Percentiles rank a stretch among this genome's conserved stretches.
Conservation (phyloP, 2,888 invertebrate genomes). For the Pterobdella sp. region DNA sequence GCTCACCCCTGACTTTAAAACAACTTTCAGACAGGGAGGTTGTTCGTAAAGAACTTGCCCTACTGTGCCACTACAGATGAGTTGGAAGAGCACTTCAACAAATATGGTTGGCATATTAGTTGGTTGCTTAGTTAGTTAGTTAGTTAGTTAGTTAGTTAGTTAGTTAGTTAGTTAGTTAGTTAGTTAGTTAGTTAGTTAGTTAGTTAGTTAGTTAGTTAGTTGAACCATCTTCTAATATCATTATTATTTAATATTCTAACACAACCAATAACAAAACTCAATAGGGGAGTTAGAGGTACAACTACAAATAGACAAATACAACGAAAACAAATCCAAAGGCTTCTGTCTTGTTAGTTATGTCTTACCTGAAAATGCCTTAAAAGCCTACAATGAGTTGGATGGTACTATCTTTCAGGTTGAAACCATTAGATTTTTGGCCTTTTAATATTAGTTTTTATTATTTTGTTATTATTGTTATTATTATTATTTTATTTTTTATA, state of each 20-base stretch:
- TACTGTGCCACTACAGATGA: slow-evolving; percentile 79
- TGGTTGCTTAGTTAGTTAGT: too few species aligned
- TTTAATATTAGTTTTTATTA: background rate
- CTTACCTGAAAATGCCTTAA: slow-evolving; percentile 87
- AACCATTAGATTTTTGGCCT: background rate
- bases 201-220: too few species aligned
- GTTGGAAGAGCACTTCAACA: slow-evolving; percentile 70
- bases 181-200: too few species aligned
- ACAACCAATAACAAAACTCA: too few species aligned
- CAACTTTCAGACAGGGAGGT: slow-evolving; percentile 64
- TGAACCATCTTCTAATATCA: too few species aligned
- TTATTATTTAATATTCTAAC: too few species aligned
- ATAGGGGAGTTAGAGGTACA: slow-evolving; percentile 61
- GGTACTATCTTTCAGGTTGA: slow-evolving; percentile 72
- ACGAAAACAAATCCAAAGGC: slow-evolving; percentile 72
- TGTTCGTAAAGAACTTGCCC: slow-evolving; percentile 82
- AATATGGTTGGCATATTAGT: slow-evolving; percentile 63
- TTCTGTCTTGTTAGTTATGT: slow-evolving; percentile 85
- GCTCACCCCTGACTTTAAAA: background rate
- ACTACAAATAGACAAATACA: slow-evolving; percentile 74
- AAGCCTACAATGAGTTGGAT: slow-evolving; percentile 77
- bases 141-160: too few species aligned
- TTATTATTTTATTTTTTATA: too few species aligned
- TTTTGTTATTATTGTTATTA: background rate
- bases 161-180: too few species aligned